Evolutionary conservation across 2,888 invertebrate species (phyloP).

Genomic region (Drosophila basisetae): DNA sequence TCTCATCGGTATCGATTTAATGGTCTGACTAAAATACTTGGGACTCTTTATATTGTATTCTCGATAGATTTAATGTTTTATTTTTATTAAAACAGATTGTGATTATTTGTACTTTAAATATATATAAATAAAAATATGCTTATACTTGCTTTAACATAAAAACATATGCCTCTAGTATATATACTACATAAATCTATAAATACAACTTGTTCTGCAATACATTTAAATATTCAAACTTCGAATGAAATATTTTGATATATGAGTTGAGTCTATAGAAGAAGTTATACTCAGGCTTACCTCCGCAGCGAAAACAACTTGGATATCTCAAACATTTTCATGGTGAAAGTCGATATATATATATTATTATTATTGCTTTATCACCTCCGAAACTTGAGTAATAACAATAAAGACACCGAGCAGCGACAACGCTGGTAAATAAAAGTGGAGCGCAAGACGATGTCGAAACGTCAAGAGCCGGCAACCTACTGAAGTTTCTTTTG

Average conservation of each 20-base stretch:
- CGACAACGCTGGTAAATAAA: slow-evolving; percentile 12
- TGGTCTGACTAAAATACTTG: not conserved
- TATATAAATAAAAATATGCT: not conserved
- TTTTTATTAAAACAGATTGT: not conserved
- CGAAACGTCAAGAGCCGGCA: slow-evolving; percentile 67
- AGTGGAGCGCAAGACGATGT: slow-evolving; percentile 58
- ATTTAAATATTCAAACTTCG: not conserved
- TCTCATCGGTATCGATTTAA: not conserved
- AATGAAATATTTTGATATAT: not conserved
- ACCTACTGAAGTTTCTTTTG: slow-evolving; percentile 59
- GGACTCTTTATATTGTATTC: not conserved
- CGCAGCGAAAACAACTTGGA: slow-evolving; percentile 82
- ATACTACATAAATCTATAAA: too few relatives aligned
- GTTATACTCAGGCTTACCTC: slow-evolving; percentile 72
- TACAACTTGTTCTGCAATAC: not conserved
- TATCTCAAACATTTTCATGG: slow-evolving; percentile 83
- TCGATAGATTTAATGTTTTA: not conserved
- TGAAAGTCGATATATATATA: slow-evolving; percentile 23
- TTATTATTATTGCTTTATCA: slow-evolving; percentile 28
- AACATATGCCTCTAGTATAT: not conserved
- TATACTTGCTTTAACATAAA: not conserved
- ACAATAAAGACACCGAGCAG: slow-evolving; percentile 20
- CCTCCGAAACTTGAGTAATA: slow-evolving; percentile 22
- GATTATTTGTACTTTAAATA: not conserved
- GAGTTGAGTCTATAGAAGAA: not conserved